Evolutionary conservation across 2,797 vertebrate genomes (phyloP).

Genomic region (Microctenopoma lineatum): DNA sequence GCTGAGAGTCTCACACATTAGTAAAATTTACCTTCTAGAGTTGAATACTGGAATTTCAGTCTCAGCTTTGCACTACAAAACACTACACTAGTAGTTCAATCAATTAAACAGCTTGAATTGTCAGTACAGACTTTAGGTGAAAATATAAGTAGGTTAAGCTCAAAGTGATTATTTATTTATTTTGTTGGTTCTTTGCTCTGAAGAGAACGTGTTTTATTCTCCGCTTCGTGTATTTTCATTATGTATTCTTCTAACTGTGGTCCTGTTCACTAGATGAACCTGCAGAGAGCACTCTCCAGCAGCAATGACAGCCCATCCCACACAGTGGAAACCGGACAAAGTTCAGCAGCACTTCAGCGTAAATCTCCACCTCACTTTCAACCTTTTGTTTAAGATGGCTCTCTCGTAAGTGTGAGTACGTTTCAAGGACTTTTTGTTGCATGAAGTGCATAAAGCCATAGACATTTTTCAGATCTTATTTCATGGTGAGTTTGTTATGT

Average conservation of each 20-base stretch:
- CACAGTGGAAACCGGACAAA: constrained; percentile 24
- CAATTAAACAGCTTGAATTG: constrained; percentile 40
- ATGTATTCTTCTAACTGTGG: not conserved
- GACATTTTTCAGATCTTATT: constrained; percentile 56
- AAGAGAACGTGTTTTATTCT: constrained; percentile 28
- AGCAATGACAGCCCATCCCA: constrained; percentile 15
- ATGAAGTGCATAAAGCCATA: constrained; percentile 31
- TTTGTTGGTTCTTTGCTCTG: constrained; percentile 21
- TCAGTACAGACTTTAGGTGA: constrained; percentile 26
- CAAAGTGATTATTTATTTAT: constrained; percentile 20
- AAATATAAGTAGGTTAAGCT: constrained; percentile 35
- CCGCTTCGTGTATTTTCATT: constrained; percentile 9
- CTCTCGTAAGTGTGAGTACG: constrained; percentile 31
- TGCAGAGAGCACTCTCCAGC: constrained; percentile 23
- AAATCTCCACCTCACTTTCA: constrained; percentile 26
- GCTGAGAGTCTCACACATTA: constrained; percentile 28
- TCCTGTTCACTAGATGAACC: constrained; percentile 24
- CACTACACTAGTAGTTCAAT: constrained; percentile 4
- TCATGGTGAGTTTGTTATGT: constrained; percentile 39
- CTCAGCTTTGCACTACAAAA: constrained; percentile 10
- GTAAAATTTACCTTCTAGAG: constrained; percentile 23
- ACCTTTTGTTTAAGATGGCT: constrained; percentile 46
- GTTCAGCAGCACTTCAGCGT: constrained; percentile 32
- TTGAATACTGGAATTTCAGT: constrained; percentile 22
- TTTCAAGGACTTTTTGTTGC: constrained; percentile 55